Base-by-base conservation (phyloP, 1,140 invertebrate species). In the Heliconius melpomene region DNA sequence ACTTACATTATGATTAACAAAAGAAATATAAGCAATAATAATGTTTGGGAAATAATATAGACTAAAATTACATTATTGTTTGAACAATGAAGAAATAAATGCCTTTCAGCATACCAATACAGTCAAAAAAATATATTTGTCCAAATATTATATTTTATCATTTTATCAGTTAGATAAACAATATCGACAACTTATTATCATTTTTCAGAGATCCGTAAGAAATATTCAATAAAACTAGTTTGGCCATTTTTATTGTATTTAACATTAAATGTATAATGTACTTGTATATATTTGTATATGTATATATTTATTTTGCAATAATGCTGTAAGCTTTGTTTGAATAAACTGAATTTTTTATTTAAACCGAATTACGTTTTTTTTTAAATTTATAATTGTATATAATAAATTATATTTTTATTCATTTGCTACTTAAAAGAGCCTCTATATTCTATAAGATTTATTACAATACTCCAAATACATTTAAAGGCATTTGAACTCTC, bases 381-480 rank as follows among this genome's bases (percentile, higher is more conserved):
- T 52, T 20, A 3, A 7, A 1, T n/a, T 54, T 2, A n/a, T 20
- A 20, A 8, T 54, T 54, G 20, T 46, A 46, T 46, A n/a, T n/a
- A 54, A 8, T 54, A 54, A 54, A 54, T 8, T 13, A 60, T 13
- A 46, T 16, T 46, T 13, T 46, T 26, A 26, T 60, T 60, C 23
- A 23, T 60, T 60, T 23, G 23, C n/a, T n/a, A 60, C 9, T 60
- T n/a, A 60, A 60, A 60, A n/a, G 57, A n/a, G 9, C 57, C 26
- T n/a, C 57, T 60, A 60, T 23, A 60, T 60, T 23, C n/a, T 23
- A 60, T 60, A 26, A 23, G 57, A 60, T 60, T 60, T 60, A 60
- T 60, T 60, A 60, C 57, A 60, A 60, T 60, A 60, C 57, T 60
- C n/a, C 23, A 60, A 60, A 60, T 60, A 60, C 57, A 60, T 60